phyloP scores from a whole-genome alignment of 2,797 vertebrate species.

The Microctenopoma steveboyesi region DNA sequence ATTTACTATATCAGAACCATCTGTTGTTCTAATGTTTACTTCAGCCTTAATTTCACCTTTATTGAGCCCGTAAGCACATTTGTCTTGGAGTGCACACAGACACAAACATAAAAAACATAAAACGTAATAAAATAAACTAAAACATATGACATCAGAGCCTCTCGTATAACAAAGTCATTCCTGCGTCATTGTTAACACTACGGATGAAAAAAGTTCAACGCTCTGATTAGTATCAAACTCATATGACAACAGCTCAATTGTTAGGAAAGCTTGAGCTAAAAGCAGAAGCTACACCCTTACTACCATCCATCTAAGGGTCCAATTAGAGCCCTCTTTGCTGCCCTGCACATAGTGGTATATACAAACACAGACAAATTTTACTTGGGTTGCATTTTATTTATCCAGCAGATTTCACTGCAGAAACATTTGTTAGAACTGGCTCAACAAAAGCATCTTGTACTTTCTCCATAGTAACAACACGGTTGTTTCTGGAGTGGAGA shows the following conservation, averaged over 20 bases:
- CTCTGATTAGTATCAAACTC: constrained; percentile 28
- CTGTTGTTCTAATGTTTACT: constrained; percentile 66
- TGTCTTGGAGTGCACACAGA: constrained; percentile 33
- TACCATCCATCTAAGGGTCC: constrained; percentile 49
- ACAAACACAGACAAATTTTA: constrained; percentile 67
- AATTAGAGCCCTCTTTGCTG: constrained; percentile 64
- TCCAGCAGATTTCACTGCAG: constrained; percentile 68
- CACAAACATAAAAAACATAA: constrained; percentile 52
- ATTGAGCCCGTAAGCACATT: constrained; percentile 65
- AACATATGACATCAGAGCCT: constrained; percentile 57
- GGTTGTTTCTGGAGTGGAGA: constrained; percentile 33
- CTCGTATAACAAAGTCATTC: constrained; percentile 19
- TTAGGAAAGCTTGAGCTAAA: constrained; percentile 21
- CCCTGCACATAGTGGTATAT: constrained; percentile 49
- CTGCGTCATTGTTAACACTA: constrained; percentile 37
- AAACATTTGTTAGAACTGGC: constrained; percentile 74
- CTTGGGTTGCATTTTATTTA: constrained; percentile 71
- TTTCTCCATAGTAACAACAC: constrained; percentile 43
- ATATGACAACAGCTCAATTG: constrained; percentile 16
- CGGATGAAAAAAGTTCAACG: constrained; percentile 16
- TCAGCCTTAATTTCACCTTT: constrained; percentile 56
- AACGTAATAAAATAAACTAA: constrained; percentile 48
- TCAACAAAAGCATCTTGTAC: constrained; percentile 65
- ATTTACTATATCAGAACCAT: constrained; percentile 63
- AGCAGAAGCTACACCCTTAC: constrained; percentile 29